Conservation (phyloP, 2,888 invertebrate species). For the Pseudanteris insignis region DNA sequence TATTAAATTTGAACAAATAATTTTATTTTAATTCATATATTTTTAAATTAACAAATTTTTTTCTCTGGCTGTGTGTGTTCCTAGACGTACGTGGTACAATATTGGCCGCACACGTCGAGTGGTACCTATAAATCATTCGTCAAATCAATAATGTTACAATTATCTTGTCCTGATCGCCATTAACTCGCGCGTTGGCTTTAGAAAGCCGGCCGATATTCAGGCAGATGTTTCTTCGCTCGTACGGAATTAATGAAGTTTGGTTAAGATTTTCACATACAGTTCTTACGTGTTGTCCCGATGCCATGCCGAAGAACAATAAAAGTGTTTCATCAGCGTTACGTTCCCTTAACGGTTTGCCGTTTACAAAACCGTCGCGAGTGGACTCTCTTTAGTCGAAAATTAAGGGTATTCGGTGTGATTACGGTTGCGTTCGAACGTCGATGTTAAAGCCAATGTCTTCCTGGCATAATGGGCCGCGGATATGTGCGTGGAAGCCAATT, state of each 20-base stretch:
- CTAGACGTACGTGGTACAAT: too few relatives aligned
- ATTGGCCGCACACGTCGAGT: too few relatives aligned
- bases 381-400: constrained; percentile 33
- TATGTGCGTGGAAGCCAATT: constrained; percentile 37
- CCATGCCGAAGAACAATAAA: constrained; percentile 39
- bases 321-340: not conserved
- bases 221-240: constrained; percentile 12
- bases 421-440: constrained; percentile 38
- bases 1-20: too few relatives aligned
- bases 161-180: constrained; percentile 3
- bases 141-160: too few relatives aligned
- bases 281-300: constrained; percentile 26
- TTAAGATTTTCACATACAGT: constrained; percentile 21
- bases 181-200: too few relatives aligned
- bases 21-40: too few relatives aligned
- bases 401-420: constrained; percentile 44
- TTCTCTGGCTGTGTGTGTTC: too few relatives aligned
- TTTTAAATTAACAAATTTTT: too few relatives aligned
- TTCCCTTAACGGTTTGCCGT: not conserved
- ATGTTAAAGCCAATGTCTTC: constrained; percentile 44
- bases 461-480: constrained; percentile 36
- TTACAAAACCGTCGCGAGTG: constrained; percentile 26
- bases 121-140: too few relatives aligned
- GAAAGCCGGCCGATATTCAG: too few relatives aligned
- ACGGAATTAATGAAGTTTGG: constrained; percentile 21